Conservation (phyloP, 2,113 vertebrate species). For the Corvus cornix region DNA sequence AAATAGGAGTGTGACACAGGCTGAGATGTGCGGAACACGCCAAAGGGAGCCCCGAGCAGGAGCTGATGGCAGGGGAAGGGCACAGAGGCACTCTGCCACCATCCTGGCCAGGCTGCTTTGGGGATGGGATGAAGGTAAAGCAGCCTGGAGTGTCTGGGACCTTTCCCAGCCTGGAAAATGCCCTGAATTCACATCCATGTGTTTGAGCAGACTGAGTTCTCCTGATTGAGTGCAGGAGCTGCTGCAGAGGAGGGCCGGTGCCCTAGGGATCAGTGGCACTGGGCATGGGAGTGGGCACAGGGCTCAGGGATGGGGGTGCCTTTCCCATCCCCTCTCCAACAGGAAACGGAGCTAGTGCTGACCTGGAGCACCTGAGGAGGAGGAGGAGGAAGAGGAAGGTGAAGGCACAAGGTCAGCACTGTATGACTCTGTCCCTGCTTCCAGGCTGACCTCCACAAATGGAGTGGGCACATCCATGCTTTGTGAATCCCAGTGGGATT, state of each 20-base stretch:
- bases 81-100: background rate
- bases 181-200: background rate
- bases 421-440: rapidly evolving
- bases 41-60: background rate
- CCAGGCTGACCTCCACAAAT: background rate
- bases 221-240: background rate
- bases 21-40: rapidly evolving
- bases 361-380: background rate
- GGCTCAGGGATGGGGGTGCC: background rate
- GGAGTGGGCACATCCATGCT: rapidly evolving
- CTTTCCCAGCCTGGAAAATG: background rate
- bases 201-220: background rate
- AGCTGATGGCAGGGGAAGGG: rapidly evolving
- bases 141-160: background rate
- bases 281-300: rapidly evolving
- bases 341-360: background rate
- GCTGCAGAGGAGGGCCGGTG: background rate
- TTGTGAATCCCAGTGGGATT: background rate
- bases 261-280: rapidly evolving
- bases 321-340: background rate
- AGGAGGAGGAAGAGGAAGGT: background rate
- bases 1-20: background rate
- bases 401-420: rapidly evolving
- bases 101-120: rapidly evolving
- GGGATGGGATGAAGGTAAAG: background rate